These are phyloP conservation scores for Folsomia candida DNA, from an alignment of 2,888 invertebrate genomes.

Conservation along the genomic window DNA sequence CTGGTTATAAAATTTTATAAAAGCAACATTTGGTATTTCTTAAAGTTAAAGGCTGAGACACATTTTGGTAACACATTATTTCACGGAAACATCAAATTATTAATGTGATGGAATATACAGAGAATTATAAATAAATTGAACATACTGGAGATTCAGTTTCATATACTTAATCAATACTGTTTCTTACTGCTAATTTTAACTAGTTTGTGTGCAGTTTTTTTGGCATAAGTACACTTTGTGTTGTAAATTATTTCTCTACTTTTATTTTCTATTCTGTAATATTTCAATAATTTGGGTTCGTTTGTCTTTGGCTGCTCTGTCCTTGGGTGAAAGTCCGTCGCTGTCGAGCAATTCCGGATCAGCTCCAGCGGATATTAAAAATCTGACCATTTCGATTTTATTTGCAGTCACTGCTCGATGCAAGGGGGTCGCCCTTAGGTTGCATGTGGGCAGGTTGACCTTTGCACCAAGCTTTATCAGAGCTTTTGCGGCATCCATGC, in stretches of 20 bases:
- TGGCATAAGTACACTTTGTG: too few relatives aligned
- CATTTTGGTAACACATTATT: not conserved
- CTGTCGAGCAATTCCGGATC: slow-evolving; percentile 65
- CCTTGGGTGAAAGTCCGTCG: slow-evolving; percentile 77
- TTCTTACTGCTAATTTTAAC: too few relatives aligned
- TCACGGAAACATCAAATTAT: too few relatives aligned
- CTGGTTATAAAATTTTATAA: not conserved
- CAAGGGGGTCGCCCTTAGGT: slow-evolving; percentile 74
- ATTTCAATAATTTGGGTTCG: slow-evolving; percentile 57
- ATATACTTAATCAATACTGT: too few relatives aligned
- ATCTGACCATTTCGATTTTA: slow-evolving; percentile 64
- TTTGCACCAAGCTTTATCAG: slow-evolving; percentile 69
- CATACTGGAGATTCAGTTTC: not conserved
- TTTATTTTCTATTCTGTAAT: slow-evolving; percentile 13
- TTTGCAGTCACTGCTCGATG: slow-evolving; percentile 65
- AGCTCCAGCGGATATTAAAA: slow-evolving; percentile 66
- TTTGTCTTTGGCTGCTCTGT: slow-evolving; percentile 67
- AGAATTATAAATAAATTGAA: not conserved
- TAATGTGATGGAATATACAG: not conserved
- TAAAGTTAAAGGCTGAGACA: not conserved
- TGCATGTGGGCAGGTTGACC: slow-evolving; percentile 71
- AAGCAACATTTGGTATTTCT: not conserved
- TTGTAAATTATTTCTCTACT: too few relatives aligned
- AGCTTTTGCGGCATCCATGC: slow-evolving; percentile 64
- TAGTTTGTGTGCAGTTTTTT: too few relatives aligned